Evolutionary conservation across 2,888 invertebrate genomes (phyloP).

Genomic region (Leptopilina drosophilae): DNA sequence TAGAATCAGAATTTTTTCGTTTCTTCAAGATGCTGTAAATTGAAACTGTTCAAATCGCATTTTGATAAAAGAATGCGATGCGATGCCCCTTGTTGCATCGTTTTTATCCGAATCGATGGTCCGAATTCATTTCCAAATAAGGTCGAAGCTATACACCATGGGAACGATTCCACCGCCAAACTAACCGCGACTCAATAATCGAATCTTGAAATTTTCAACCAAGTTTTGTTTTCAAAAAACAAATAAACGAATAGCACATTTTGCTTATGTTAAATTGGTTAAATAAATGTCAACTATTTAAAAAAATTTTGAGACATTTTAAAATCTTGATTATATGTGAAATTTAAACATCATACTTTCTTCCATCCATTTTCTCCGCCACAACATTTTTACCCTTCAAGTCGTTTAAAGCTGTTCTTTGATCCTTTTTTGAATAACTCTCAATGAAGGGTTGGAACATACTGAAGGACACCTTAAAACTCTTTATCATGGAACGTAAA

Average conservation of each 20-base stretch:
- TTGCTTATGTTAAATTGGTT: too few relatives aligned
- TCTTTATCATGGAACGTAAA: slow-evolving; percentile 13
- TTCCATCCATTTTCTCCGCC: too few relatives aligned
- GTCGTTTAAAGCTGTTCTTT: slow-evolving; percentile 30
- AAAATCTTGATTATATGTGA: too few relatives aligned
- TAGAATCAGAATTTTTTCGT: too few relatives aligned
- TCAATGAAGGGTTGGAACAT: slow-evolving; percentile 28
- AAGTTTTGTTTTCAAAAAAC: neutral
- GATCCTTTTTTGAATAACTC: slow-evolving; percentile 34
- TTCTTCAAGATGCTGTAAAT: neutral
- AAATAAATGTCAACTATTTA: too few relatives aligned
- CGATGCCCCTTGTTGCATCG: neutral
- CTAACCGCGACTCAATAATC: neutral
- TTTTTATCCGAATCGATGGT: slow-evolving; percentile 29
- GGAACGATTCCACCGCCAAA: slow-evolving; percentile 1
- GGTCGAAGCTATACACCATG: slow-evolving; percentile 11
- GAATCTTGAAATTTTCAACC: neutral
- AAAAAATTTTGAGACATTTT: too few relatives aligned
- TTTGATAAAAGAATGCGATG: slow-evolving; percentile 19
- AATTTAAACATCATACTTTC: too few relatives aligned
- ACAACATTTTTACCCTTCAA: slow-evolving; percentile 8
- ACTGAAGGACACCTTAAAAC: slow-evolving; percentile 25
- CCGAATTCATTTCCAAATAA: slow-evolving; percentile 38
- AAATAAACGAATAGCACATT: too few relatives aligned
- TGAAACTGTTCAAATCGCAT: neutral